Evolutionary conservation across 2,113 vertebrate genomes (phyloP).

Genomic region (Lota lota): DNA sequence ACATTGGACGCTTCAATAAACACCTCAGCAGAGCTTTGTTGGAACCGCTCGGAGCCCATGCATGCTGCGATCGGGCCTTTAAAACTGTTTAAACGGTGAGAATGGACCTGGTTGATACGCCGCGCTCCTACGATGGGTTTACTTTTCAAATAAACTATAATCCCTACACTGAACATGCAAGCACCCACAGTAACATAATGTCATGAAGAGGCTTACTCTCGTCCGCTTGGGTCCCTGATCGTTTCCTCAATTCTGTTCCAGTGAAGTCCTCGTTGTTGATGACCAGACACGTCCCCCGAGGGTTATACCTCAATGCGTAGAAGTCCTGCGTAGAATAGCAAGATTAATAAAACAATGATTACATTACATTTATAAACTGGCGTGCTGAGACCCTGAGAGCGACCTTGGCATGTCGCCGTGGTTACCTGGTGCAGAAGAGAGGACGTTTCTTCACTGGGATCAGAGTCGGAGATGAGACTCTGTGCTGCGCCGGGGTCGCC

Average conservation of each 20-base stretch:
- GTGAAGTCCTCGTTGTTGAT: constrained; percentile 58
- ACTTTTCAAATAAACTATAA: background rate
- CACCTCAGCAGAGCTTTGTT: background rate
- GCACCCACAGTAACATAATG: background rate
- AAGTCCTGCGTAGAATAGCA: background rate
- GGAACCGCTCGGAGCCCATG: too few species aligned
- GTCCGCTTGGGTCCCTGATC: constrained; percentile 53
- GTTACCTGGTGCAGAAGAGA: constrained; percentile 33
- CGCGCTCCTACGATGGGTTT: background rate
- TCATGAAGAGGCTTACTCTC: constrained; percentile 36
- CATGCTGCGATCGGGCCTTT: too few species aligned
- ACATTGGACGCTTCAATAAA: too few species aligned
- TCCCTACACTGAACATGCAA: background rate
- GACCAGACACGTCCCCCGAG: constrained; percentile 61
- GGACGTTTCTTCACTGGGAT: background rate
- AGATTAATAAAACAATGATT: background rate
- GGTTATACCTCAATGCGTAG: constrained; percentile 46
- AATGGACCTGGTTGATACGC: too few species aligned
- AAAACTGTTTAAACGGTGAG: background rate
- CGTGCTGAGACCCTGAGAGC: background rate
- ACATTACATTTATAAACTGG: background rate
- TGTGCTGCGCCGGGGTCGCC: background rate
- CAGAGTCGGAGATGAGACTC: constrained; percentile 15
- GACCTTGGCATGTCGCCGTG: background rate
- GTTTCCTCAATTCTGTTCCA: rapidly evolving